Conservation (phyloP, 2,888 invertebrate genomes). For the Mesochorus sp. region DNA sequence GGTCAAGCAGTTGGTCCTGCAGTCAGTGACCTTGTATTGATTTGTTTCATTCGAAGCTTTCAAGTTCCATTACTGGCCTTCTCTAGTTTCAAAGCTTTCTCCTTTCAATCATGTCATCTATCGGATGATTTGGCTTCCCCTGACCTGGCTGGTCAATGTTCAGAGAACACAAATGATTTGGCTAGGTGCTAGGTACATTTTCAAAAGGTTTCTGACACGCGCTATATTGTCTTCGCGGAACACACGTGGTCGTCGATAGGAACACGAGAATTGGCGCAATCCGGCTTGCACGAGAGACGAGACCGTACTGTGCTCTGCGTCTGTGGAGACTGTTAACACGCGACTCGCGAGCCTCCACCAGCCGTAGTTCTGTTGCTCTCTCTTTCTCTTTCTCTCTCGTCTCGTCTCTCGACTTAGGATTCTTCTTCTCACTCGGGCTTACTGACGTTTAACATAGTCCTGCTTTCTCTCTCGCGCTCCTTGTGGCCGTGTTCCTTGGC, state of each 20-base stretch:
- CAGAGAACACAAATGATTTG: neutral
- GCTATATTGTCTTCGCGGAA: conserved; percentile 32
- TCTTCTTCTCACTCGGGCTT: conserved; percentile 23
- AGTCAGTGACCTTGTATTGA: neutral
- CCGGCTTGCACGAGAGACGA: conserved; percentile 79
- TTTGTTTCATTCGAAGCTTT: neutral
- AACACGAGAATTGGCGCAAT: conserved; percentile 73
- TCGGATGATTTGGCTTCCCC: no score
- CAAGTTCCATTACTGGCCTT: neutral
- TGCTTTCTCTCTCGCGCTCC: conserved; percentile 53
- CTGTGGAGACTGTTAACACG: conserved; percentile 76
- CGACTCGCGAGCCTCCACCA: conserved; percentile 68
- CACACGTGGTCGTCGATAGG: conserved; percentile 63
- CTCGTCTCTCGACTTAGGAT: conserved; percentile 43
- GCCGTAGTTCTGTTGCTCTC: conserved; percentile 47
- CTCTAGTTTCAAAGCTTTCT: neutral
- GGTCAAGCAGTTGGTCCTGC: conserved; percentile 5
- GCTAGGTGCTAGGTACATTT: neutral
- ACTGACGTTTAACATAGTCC: conserved; percentile 21
- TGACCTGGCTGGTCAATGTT: neutral
- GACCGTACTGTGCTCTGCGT: conserved; percentile 78
- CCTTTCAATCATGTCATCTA: neutral
- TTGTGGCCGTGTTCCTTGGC: conserved; percentile 49
- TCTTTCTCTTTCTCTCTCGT: conserved; percentile 54
- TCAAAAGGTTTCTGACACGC: conserved; percentile 33